Evolutionary conservation across 2,797 vertebrate species (phyloP), one percentile per base, ranked within the genome.

Genomic region (Syngnathus acus): DNA sequence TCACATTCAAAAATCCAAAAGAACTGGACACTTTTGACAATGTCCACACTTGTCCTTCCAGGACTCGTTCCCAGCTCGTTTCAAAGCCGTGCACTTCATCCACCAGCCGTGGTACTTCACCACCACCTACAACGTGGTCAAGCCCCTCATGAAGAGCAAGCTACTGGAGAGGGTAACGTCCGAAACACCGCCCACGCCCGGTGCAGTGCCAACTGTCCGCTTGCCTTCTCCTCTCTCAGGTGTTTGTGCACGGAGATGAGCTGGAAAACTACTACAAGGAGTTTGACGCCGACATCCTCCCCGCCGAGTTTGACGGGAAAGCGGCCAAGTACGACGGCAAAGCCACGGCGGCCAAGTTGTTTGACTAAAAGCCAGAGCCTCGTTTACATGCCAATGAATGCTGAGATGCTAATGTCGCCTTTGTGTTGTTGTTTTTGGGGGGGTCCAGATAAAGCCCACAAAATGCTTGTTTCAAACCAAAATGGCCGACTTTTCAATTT

Each of bases 51-150:
- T 72, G 13, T 10, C 19, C 50, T 39, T 1, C n/a, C 79, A 99
- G 97, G 96, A 99, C 73, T 98, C 96, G 0, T 99, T 99, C 82
- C 97, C 97, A 2, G 97, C 96, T 0, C 93, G 97, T 62, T 99
- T 99, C 89, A 99, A 99, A 86, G 95, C 97, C 0, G 92, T 99
- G 74, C 94, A 99, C 86, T 98, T 98, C 89, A 98, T 99, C 87
- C 92, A 99, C 81, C 96, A 99, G 87, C 97, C 97, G 0, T 99
- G 97, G 97, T 99, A 99, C 81, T 99, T 99, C 87, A 98, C 96
- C 79, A 98, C 96, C 60, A 99, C 97, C 71, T 99, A 99, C 89
- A 99, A 98, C 0, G 90, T 98, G 80, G 96, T 98, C 77, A 98
- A 96, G 80, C 96, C 97, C 0, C 94, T 99, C 72, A 88, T 99